phyloP scores from a whole-genome alignment of 2,888 invertebrate species.

The Leptogaster cylindrica region DNA sequence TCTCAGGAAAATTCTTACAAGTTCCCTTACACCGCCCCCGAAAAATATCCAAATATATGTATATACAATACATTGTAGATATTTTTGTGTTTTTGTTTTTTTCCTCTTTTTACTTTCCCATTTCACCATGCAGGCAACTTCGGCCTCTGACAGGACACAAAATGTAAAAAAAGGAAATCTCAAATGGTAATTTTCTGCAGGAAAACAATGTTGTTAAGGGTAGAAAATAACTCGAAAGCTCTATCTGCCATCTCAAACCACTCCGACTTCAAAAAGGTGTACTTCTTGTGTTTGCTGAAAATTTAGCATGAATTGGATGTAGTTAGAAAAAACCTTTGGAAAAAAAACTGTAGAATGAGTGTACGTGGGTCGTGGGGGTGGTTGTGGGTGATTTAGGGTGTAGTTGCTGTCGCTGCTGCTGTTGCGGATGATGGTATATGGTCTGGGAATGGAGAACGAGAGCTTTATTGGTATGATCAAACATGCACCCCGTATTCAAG shows the following conservation, averaged over 20 bases:
- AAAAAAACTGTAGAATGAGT: neutral
- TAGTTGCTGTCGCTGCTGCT: no score
- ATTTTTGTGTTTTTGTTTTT: no score
- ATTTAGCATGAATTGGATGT: conserved; percentile 4
- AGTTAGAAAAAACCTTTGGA: neutral
- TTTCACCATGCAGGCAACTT: neutral
- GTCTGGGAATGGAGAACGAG: neutral
- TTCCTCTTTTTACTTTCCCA: neutral
- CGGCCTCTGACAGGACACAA: neutral
- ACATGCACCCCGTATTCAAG: conserved; percentile 1
- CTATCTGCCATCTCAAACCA: neutral
- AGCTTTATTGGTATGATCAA: conserved; percentile 10
- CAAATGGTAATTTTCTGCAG: conserved; percentile 3
- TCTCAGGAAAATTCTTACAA: neutral
- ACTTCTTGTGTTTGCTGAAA: conserved; percentile 12
- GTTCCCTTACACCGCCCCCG: neutral
- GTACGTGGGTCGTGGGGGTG: no score
- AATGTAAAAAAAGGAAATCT: neutral
- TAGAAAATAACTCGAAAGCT: conserved; percentile 12
- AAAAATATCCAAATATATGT: neutral
- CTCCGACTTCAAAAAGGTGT: neutral
- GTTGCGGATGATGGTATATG: neutral
- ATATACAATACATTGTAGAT: no score
- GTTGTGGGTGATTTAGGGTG: no score
- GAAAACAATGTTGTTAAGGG: conserved; percentile 12